Percentiles rank a stretch among this genome's conserved stretches.
phyloP scores from a whole-genome alignment of 2,113 vertebrate genomes.

The Hippopotamus amphibius region DNA sequence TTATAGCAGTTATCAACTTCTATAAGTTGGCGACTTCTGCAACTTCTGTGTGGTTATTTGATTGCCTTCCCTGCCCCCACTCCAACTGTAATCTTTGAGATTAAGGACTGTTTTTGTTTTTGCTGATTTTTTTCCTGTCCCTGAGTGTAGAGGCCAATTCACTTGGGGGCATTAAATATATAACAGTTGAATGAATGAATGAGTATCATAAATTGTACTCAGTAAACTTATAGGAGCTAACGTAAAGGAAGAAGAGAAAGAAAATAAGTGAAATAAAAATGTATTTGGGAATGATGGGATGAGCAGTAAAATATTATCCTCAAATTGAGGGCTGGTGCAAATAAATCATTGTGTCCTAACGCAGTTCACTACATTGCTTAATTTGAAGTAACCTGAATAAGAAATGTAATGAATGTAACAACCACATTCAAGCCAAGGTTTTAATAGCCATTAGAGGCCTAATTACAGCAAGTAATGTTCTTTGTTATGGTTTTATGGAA shows the following conservation, averaged over 20 bases:
- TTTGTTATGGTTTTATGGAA: conserved; percentile 59
- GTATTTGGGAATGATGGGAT: conserved; percentile 32
- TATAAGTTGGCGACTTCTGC: neutral
- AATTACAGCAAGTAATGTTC: conserved; percentile 13
- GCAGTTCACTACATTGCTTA: conserved; percentile 51
- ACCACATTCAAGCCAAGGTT: conserved; percentile 36
- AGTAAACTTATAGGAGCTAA: conserved; percentile 4
- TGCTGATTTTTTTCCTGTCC: neutral
- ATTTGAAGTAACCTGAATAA: conserved; percentile 49
- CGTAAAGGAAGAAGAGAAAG: neutral
- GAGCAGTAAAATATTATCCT: conserved; percentile 22
- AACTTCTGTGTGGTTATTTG: neutral
- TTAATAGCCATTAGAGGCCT: conserved; percentile 38
- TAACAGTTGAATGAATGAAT: neutral
- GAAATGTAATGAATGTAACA: conserved; percentile 51
- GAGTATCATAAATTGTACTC: neutral
- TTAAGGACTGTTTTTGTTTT: neutral
- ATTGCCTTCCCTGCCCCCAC: neutral
- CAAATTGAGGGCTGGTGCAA: neutral
- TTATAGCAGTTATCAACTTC: neutral
- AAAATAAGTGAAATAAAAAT: conserved; percentile 41
- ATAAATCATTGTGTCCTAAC: conserved; percentile 29
- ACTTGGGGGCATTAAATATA: neutral
- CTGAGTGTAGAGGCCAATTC: neutral
- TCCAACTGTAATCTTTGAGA: conserved; percentile 1